These are phyloP conservation scores for Felis chaus DNA, from an alignment of 2,113 vertebrate genomes.

Conservation along the genomic window DNA sequence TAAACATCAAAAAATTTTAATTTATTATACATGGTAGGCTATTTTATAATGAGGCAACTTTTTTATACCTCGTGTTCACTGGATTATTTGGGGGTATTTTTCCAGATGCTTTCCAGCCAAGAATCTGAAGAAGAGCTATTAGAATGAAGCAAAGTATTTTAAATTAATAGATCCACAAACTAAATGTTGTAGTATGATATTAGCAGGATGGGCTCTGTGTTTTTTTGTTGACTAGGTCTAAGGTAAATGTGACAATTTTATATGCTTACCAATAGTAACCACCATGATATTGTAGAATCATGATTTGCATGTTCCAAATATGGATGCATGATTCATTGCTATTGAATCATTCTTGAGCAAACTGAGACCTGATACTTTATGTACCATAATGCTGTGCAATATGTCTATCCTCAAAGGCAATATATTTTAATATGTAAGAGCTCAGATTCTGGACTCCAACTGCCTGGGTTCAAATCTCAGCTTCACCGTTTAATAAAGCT, in stretches of 20 bases:
- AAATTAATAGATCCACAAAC: constrained; percentile 14
- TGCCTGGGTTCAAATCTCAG: neutral
- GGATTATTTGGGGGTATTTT: neutral
- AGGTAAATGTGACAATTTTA: neutral
- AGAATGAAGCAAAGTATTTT: constrained; percentile 20
- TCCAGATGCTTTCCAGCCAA: neutral
- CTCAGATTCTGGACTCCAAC: neutral
- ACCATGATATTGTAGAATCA: neutral
- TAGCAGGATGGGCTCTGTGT: neutral
- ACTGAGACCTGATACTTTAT: neutral
- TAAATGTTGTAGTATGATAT: neutral
- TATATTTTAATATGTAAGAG: neutral
- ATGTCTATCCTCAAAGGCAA: neutral
- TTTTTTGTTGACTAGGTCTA: neutral
- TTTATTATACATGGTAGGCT: neutral
- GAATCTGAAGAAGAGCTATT: neutral
- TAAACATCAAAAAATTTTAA: neutral
- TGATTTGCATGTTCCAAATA: neutral
- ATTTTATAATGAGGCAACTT: neutral
- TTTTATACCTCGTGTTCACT: neutral
- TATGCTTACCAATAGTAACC: neutral
- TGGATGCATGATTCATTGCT: neutral
- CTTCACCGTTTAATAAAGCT: neutral
- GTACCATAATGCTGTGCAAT: neutral
- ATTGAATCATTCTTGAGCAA: neutral